These are phyloP conservation scores for Capitella teleta DNA, from an alignment of 1,140 invertebrate species.

Conservation along the genomic window DNA sequence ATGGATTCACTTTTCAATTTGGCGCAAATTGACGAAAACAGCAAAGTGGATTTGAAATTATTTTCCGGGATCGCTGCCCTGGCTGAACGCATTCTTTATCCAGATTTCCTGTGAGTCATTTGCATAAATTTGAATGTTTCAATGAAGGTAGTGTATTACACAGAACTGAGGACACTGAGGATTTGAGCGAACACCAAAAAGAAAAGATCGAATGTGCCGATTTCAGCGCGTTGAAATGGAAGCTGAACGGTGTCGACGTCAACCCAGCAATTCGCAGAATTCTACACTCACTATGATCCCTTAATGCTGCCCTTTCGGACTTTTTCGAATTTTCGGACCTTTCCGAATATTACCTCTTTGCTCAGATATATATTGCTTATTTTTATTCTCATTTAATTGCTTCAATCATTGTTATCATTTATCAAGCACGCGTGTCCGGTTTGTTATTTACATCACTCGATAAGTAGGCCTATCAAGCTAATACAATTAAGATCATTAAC, in stretches of 20 bases:
- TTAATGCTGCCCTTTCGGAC: too few species aligned
- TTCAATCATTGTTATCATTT: too few species aligned
- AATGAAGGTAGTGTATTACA: conserved; percentile 6
- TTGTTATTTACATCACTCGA: too few species aligned
- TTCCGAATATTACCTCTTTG: too few species aligned
- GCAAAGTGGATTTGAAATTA: conserved; percentile 22
- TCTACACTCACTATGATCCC: conserved; percentile 14
- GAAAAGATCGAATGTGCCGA: conserved; percentile 32
- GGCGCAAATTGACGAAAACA: conserved; percentile 17
- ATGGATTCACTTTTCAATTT: conserved; percentile 18
- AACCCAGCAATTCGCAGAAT: conserved; percentile 18
- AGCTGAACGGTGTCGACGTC: conserved; percentile 25
- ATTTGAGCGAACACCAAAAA: conserved; percentile 25
- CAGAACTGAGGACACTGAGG: conserved; percentile 27
- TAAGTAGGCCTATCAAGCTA: too few species aligned
- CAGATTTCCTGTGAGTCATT: conserved; percentile 25
- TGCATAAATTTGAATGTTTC: not conserved
- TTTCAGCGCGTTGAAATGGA: conserved; percentile 29
- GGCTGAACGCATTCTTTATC: conserved; percentile 28
- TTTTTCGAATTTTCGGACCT: too few species aligned
- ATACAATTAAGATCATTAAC: too few species aligned
- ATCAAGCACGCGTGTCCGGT: too few species aligned
- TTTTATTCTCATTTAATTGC: too few species aligned
- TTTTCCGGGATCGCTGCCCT: conserved; percentile 29
- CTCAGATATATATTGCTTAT: too few species aligned